A percentile compares a stretch with the other conserved stretches of the same genome.
phyloP scores from a whole-genome alignment of 2,797 vertebrate genomes.

The Diplodus puntazzo region DNA sequence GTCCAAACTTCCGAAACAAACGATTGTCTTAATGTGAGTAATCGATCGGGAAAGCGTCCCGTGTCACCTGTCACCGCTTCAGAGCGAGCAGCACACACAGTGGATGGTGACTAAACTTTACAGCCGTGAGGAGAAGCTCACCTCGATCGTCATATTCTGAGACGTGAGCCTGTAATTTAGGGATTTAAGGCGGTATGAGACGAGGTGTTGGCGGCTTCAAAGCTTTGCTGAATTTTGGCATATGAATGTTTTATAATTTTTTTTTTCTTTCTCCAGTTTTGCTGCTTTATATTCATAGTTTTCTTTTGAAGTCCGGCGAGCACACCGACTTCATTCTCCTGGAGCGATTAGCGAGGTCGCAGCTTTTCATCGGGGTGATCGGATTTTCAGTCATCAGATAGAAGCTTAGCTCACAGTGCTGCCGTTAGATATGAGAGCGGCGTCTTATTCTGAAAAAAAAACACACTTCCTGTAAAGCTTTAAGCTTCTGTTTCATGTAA shows the following conservation, averaged over 20 bases:
- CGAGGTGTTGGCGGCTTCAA: constrained; percentile 26
- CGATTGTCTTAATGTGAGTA: too few relatives aligned
- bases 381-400: background rate
- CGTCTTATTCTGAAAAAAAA: constrained; percentile 51
- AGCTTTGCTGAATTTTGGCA: constrained; percentile 34
- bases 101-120: too few relatives aligned
- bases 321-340: constrained; percentile 13
- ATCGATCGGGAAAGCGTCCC: too few relatives aligned
- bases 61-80: too few relatives aligned
- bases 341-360: constrained; percentile 19
- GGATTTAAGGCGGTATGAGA: constrained; percentile 12
- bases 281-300: constrained; percentile 51
- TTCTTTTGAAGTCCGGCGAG: constrained; percentile 24
- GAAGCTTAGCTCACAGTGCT: constrained; percentile 17
- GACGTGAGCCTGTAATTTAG: constrained; percentile 7
- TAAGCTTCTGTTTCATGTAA: background rate
- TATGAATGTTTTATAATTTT: constrained; percentile 30
- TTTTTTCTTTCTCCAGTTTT: background rate
- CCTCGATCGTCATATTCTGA: background rate
- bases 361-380: constrained; percentile 14
- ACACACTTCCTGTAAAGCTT: constrained; percentile 30
- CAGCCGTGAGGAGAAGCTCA: background rate
- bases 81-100: too few relatives aligned
- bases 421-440: background rate
- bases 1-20: too few relatives aligned